Evolutionary conservation across 30 jellyfish, hydroid and myxozoan genomes (phyloP), one percentile per base, ranked within the genome.

Genomic region (Calvadosia cruxmelitensis): DNA sequence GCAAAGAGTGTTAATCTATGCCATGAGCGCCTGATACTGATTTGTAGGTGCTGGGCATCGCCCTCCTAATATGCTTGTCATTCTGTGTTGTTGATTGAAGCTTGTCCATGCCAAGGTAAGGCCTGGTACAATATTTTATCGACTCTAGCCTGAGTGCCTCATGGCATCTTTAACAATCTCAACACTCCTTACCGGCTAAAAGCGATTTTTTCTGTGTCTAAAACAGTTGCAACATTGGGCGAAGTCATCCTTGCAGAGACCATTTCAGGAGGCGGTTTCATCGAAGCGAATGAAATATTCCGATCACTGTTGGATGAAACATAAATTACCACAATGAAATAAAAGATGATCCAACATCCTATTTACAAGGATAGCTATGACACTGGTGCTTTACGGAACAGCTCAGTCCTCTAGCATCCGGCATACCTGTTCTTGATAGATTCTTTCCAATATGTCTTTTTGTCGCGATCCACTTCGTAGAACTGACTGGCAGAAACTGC

Each of bases 221-320:
- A 76, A 30, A 69, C 33, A 13, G 94, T 67, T 13, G 96, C 78
- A 3, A 86, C 83, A 66, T 86, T 86, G 28, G 92, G 94, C 42
- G 96, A 79, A n/a, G 83, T 73, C 78, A 86, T 64, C 31, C 94
- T 53, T 3, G 93, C 29, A 42, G 85, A 35, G 31, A 86, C 74
- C 34, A 86, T 86, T 33, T 90, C 92, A 24, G 94, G 72, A 29
- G 96, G 96, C 34, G 96, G 96, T 68, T 74, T 72, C 36, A 86
- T 76, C 24, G 94, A 74, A 27, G 74, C 81, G 49, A 86, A 78
- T 51, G 81, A 52, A 52, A 79, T 79, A 7, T 42, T 42, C 57
- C 20, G 7, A 5, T 7, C 57, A 5, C 57, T 42, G 57, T 42
- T 20, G 20, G 20, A 42, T 5, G 20, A 20, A 42, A 42, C 20